Evolutionary conservation across 2,113 vertebrate genomes (phyloP).

Genomic region (Hystrix cristata): DNA sequence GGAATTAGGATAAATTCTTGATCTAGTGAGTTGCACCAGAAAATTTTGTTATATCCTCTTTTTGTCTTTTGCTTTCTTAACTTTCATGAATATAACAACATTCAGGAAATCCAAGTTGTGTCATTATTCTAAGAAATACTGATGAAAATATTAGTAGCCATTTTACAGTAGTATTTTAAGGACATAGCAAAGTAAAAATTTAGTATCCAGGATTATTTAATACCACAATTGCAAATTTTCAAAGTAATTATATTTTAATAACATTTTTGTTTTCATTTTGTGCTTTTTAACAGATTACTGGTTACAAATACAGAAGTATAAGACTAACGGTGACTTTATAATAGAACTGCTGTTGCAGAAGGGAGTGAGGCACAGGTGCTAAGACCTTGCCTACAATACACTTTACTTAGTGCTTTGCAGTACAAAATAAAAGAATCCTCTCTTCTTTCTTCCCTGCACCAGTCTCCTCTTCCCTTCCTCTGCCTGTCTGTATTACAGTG

Average conservation of each 20-base stretch:
- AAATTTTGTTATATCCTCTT: not conserved
- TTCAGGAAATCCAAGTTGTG: slow-evolving; percentile 33
- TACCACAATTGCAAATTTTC: not conserved
- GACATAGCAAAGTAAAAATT: slow-evolving; percentile 13
- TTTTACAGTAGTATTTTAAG: slow-evolving; percentile 64
- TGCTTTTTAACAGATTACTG: slow-evolving; percentile 49
- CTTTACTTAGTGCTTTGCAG: slow-evolving; percentile 35
- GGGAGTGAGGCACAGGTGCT: not conserved
- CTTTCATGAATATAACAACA: slow-evolving; percentile 5
- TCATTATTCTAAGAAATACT: slow-evolving; percentile 43
- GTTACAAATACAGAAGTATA: slow-evolving; percentile 32
- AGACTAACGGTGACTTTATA: not conserved
- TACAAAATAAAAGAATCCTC: not conserved
- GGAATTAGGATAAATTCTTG: not conserved
- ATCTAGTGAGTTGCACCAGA: not conserved
- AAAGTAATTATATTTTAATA: slow-evolving; percentile 43
- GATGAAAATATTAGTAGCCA: slow-evolving; percentile 24
- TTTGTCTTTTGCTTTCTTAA: slow-evolving; percentile 47
- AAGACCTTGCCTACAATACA: not conserved
- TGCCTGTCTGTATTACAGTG: not conserved
- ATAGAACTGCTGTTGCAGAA: not conserved
- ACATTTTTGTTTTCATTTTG: not conserved
- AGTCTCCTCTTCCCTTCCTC: not conserved
- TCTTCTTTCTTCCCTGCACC: not conserved
- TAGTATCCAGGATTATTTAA: not conserved